Conservation (phyloP, 2,888 invertebrate species). For the Drosophila recens region DNA sequence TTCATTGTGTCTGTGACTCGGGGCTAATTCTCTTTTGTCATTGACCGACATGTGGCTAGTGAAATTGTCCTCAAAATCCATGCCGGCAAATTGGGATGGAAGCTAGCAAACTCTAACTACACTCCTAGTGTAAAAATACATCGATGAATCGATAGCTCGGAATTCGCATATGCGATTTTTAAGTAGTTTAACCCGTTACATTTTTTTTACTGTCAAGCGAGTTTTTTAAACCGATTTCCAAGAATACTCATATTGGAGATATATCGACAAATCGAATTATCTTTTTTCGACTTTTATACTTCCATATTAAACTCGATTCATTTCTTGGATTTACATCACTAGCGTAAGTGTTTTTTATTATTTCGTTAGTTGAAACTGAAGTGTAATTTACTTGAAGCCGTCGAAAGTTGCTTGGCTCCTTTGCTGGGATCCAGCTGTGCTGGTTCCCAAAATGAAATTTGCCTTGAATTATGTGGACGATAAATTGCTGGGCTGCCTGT, state of each 20-base stretch:
- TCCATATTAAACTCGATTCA: too few relatives aligned
- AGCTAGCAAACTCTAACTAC: too few relatives aligned
- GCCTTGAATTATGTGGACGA: constrained; percentile 51
- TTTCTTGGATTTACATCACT: too few relatives aligned
- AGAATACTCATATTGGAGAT: too few relatives aligned
- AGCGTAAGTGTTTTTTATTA: background rate
- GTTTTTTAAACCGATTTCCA: too few relatives aligned
- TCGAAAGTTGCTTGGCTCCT: constrained; percentile 26
- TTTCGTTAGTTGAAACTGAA: background rate
- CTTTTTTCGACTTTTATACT: too few relatives aligned
- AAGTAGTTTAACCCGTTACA: too few relatives aligned
- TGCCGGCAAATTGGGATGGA: background rate
- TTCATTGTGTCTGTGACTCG: constrained; percentile 12
- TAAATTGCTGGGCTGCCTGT: constrained; percentile 37
- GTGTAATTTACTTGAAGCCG: constrained; percentile 45
- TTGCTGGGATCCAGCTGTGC: constrained; percentile 9
- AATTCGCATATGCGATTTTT: too few relatives aligned
- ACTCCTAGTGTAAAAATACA: too few relatives aligned
- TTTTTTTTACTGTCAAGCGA: too few relatives aligned
- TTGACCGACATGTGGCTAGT: constrained; percentile 20
- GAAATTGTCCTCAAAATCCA: constrained; percentile 4
- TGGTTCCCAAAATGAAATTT: constrained; percentile 41
- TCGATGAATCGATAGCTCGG: too few relatives aligned
- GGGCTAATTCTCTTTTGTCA: constrained; percentile 11
- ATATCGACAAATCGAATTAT: too few relatives aligned